A percentile compares a stretch with the other conserved stretches of the same genome.
Evolutionary conservation across 2,888 invertebrate genomes (phyloP).

Genomic region (Mythimna albipuncta): DNA sequence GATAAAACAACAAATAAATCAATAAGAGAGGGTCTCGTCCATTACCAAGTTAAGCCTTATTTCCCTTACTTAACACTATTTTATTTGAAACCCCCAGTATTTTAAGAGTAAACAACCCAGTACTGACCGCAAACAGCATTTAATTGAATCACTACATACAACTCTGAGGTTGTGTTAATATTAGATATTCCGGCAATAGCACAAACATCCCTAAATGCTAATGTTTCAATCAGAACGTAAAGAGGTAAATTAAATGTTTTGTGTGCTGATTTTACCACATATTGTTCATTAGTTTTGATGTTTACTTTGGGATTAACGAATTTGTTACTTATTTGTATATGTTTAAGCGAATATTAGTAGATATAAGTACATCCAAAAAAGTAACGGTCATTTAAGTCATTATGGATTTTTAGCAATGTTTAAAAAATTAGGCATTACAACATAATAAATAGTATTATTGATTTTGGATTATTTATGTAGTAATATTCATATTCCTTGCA

Average conservation of each 20-base stretch:
- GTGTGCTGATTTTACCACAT: constrained; percentile 49
- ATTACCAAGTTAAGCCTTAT: constrained; percentile 32
- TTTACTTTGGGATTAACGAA: background rate
- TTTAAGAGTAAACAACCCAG: constrained; percentile 29
- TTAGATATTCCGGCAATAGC: constrained; percentile 47
- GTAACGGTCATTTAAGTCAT: background rate
- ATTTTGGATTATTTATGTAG: background rate
- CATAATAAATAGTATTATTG: background rate
- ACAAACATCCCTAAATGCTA: constrained; percentile 39
- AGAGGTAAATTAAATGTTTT: constrained; percentile 31
- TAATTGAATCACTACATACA: constrained; percentile 49
- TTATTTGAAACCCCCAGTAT: constrained; percentile 41
- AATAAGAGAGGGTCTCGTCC: constrained; percentile 29
- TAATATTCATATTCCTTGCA: background rate
- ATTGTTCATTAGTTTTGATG: background rate
- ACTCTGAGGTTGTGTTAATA: constrained; percentile 52
- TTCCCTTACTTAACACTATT: constrained; percentile 33
- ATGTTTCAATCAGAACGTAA: constrained; percentile 53
- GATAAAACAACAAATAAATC: constrained; percentile 21
- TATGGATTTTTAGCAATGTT: background rate
- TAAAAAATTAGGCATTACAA: background rate
- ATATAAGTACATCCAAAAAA: background rate
- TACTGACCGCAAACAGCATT: constrained; percentile 39
- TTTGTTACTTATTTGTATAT: background rate
- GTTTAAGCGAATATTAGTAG: background rate